Evolutionary conservation across 2,888 invertebrate species (phyloP).

Genomic region (Coleophora deauratella): DNA sequence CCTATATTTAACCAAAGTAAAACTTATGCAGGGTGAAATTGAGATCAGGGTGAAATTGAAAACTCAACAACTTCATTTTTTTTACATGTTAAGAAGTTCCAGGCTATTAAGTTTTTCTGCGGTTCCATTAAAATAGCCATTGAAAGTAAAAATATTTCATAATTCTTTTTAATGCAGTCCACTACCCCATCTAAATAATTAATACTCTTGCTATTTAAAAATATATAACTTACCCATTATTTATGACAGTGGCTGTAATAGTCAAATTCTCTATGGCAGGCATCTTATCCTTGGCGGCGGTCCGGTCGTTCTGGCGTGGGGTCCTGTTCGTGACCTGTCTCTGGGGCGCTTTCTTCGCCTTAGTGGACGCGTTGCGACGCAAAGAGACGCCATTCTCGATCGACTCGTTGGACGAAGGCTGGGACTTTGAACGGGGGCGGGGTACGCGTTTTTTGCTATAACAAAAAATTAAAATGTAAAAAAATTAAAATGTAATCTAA

Average conservation of each 20-base stretch:
- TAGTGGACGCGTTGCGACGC: slow-evolving; percentile 14
- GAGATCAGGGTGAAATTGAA: no score
- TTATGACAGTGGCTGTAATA: slow-evolving; percentile 39
- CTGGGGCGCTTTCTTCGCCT: slow-evolving; percentile 14
- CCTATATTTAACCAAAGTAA: no score
- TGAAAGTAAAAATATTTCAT: no score
- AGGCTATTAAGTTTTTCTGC: no score
- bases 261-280: slow-evolving; percentile 55
- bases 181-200: no score
- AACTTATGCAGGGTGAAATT: no score
- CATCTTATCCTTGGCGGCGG: slow-evolving; percentile 32
- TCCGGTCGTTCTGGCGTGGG: slow-evolving; percentile 12
- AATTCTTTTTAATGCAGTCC: no score
- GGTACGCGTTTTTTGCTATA: slow-evolving; percentile 33
- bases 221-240: slow-evolving; percentile 43
- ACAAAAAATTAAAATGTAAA: neutral
- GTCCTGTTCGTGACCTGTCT: slow-evolving; percentile 12
- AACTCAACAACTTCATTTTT: no score
- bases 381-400: slow-evolving; percentile 33
- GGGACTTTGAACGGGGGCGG: slow-evolving; percentile 55
- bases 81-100: no score
- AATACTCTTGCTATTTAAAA: no score
- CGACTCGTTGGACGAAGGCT: slow-evolving; percentile 50
- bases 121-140: no score
- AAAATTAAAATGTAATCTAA: no score